phyloP scores from a whole-genome alignment of 2,113 vertebrate species.

The Colinus virginianus region DNA sequence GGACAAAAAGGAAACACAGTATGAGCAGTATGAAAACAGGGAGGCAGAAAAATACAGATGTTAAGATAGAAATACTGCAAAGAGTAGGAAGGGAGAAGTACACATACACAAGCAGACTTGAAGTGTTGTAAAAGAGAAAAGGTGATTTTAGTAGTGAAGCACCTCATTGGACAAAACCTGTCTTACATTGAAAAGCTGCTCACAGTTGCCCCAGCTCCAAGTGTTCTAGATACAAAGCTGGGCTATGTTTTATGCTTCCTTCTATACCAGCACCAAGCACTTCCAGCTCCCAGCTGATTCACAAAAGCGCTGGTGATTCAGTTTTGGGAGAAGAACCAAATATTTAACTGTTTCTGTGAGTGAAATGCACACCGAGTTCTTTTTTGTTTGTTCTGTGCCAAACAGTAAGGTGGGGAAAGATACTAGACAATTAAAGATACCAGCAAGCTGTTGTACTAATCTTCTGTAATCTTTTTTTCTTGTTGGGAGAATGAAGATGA shows the following conservation, averaged over 20 bases:
- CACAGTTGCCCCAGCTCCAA: background rate
- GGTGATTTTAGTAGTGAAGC: background rate
- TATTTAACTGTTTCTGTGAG: background rate
- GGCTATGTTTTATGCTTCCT: background rate
- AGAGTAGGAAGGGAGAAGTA: background rate
- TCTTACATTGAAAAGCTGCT: background rate
- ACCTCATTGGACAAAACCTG: background rate
- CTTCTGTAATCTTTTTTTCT: background rate
- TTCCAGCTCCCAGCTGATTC: slow-evolving; percentile 13
- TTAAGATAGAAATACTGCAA: background rate
- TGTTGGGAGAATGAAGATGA: background rate
- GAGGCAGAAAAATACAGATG: background rate
- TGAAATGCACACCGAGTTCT: background rate
- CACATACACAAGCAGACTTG: background rate
- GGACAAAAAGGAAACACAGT: background rate
- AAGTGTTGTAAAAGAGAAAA: background rate
- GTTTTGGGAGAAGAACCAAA: slow-evolving; percentile 22
- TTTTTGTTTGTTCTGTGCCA: background rate
- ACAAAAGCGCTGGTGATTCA: background rate
- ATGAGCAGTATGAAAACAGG: background rate
- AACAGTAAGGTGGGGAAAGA: background rate
- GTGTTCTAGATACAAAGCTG: background rate
- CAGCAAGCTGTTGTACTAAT: background rate
- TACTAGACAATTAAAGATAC: background rate
- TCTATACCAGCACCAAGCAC: background rate